phyloP scores from a whole-genome alignment of 2,797 vertebrate genomes.

The Gymnodraco acuticeps region DNA sequence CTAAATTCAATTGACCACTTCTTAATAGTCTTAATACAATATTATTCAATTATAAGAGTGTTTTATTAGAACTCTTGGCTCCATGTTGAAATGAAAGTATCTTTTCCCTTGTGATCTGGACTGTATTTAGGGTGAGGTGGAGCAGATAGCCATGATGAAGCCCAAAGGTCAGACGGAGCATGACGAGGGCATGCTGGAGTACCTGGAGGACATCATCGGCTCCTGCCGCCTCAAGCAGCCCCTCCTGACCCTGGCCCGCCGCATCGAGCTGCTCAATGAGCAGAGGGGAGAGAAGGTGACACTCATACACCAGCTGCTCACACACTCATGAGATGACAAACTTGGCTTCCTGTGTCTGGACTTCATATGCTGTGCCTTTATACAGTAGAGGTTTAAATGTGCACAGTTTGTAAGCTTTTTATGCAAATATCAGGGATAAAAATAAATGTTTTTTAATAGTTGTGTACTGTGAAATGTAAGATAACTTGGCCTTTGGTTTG shows the following conservation, averaged over 20 bases:
- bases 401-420: neutral
- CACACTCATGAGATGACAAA: slow-evolving; percentile 17
- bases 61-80: neutral
- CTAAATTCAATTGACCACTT: neutral
- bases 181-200: slow-evolving; percentile 98
- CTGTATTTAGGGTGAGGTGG: slow-evolving; percentile 93
- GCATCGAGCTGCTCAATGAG: slow-evolving; percentile 94
- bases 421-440: neutral
- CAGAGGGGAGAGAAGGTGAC: slow-evolving; percentile 94
- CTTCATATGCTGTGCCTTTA: slow-evolving; percentile 13
- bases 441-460: neutral
- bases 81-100: slow-evolving; percentile 12
- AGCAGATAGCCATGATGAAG: slow-evolving; percentile 99
- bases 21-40: slow-evolving; percentile 1
- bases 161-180: slow-evolving; percentile 96
- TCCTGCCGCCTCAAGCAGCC: slow-evolving; percentile 94
- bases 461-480: neutral
- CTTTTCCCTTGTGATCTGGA: slow-evolving; percentile 41
- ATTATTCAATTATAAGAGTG: neutral
- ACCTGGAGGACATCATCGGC: slow-evolving; percentile 97
- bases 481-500: slow-evolving; percentile 9
- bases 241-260: slow-evolving; percentile 88
- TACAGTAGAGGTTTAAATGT: neutral
- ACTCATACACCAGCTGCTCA: slow-evolving; percentile 39
- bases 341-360: slow-evolving; percentile 27